Conservation (phyloP, 2,113 vertebrate genomes). For the Corynorhinus townsendii region DNA sequence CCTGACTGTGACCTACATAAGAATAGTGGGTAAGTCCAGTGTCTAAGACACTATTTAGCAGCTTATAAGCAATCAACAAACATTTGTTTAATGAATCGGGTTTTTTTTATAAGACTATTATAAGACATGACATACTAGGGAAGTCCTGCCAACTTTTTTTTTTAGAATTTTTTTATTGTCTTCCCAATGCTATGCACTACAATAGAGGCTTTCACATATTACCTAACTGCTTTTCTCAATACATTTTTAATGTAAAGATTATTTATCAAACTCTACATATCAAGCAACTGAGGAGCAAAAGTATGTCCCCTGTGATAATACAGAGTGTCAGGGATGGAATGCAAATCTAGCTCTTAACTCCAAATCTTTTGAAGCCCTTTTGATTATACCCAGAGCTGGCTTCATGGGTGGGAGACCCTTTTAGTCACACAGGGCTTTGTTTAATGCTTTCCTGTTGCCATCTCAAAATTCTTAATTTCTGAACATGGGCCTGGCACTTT, state of each 20-base stretch:
- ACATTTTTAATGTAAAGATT: not conserved
- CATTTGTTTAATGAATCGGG: not conserved
- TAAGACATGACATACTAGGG: not conserved
- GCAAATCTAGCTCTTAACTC: not conserved
- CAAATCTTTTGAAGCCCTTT: not conserved
- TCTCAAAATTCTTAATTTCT: slow-evolving; percentile 13
- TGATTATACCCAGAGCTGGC: not conserved
- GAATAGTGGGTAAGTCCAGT: not conserved
- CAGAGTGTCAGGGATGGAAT: not conserved
- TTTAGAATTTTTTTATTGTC: not conserved
- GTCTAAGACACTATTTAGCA: not conserved
- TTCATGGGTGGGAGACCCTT: not conserved
- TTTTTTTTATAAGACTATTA: not conserved
- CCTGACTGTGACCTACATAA: not conserved
- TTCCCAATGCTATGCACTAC: not conserved
- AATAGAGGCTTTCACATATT: not conserved
- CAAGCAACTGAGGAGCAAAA: not conserved
- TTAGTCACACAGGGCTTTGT: not conserved
- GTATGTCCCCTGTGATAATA: not conserved
- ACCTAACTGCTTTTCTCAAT: not conserved
- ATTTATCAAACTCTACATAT: not conserved
- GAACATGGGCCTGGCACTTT: not conserved
- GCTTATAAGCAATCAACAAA: not conserved
- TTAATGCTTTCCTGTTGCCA: not conserved
- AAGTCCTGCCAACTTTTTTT: not conserved